phyloP scores from a whole-genome alignment of 2,797 vertebrate species.

The Austrolebias charrua region DNA sequence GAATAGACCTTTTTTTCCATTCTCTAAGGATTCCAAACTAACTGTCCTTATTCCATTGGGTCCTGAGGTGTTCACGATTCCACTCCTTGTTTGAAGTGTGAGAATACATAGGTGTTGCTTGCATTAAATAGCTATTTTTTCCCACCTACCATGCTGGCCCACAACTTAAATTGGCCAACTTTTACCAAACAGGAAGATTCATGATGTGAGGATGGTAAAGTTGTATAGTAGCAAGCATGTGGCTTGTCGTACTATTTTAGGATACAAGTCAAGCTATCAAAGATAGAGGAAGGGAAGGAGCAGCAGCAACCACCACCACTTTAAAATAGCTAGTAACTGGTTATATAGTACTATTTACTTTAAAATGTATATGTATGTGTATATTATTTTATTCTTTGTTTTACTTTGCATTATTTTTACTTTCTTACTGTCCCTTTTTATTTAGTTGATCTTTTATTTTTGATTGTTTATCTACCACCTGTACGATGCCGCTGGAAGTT shows the following conservation, averaged over 20 bases:
- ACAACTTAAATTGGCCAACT: not conserved
- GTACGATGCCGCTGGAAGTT: too few relatives aligned
- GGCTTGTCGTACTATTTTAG: not conserved
- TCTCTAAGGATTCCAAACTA: conserved; percentile 26
- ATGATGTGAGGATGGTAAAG: not conserved
- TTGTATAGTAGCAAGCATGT: not conserved
- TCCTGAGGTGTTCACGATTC: conserved; percentile 19
- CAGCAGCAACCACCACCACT: too few relatives aligned
- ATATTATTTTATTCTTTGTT: too few relatives aligned
- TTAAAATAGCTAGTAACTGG: too few relatives aligned
- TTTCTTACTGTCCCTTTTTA: too few relatives aligned
- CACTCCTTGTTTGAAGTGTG: not conserved
- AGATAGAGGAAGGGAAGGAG: too few relatives aligned
- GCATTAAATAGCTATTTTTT: conserved; percentile 16
- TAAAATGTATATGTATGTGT: too few relatives aligned
- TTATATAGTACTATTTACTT: too few relatives aligned
- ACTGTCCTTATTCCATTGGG: conserved; percentile 20
- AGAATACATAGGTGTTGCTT: not conserved
- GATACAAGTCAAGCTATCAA: conserved; percentile 4
- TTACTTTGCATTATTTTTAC: too few relatives aligned
- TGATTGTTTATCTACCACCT: too few relatives aligned
- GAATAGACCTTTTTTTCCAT: conserved; percentile 32
- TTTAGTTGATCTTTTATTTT: too few relatives aligned
- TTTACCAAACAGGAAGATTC: conserved; percentile 3
- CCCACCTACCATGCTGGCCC: not conserved